phyloP scores from a whole-genome alignment of 2,888 invertebrate species.

The Phorcus lineatus region DNA sequence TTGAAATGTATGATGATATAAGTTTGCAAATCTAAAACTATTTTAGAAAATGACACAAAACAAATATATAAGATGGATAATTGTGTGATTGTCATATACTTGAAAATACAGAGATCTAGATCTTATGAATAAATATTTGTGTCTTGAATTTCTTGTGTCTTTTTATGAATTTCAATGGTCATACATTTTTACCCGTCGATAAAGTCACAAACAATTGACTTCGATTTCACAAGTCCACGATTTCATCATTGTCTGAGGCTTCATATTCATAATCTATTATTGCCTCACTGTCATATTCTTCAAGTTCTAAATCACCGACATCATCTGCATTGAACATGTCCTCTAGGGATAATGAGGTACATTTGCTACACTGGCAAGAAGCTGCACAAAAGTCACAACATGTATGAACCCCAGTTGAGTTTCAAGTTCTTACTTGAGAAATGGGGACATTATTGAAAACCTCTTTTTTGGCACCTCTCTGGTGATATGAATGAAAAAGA shows the following conservation, averaged over 20 bases:
- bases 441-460: background rate
- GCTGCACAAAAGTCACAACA: constrained; percentile 28
- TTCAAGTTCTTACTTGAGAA: background rate
- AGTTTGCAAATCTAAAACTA: no score
- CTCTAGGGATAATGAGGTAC: background rate
- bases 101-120: no score
- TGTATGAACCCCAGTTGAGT: background rate
- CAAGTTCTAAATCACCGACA: background rate
- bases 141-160: no score
- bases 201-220: no score
- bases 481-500: constrained; percentile 14
- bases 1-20: no score
- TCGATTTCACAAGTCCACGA: background rate
- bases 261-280: background rate
- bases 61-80: no score
- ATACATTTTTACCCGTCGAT: no score
- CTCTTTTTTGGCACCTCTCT: no score
- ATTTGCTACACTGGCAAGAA: constrained; percentile 24
- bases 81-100: no score
- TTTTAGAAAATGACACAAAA: no score
- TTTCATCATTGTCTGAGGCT: background rate
- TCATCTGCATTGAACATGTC: background rate
- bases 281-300: background rate
- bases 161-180: no score
- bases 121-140: no score